A percentile compares a stretch with the other conserved stretches of the same genome.
Conservation (phyloP, 2,797 vertebrate species). For the Capromys pilorides region DNA sequence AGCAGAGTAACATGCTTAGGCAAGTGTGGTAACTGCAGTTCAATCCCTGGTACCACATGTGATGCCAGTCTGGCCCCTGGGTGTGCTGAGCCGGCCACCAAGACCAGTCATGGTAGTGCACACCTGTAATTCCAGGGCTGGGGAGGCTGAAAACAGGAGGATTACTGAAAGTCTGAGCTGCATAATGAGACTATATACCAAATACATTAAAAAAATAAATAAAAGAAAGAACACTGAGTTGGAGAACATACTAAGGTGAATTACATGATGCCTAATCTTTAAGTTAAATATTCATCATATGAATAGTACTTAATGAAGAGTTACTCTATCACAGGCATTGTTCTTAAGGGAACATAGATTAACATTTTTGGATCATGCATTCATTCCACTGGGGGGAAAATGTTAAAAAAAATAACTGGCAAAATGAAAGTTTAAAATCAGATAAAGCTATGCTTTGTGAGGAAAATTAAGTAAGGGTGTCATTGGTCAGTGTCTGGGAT, state of each 20-base stretch:
- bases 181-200: too few relatives aligned
- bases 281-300: conserved; percentile 76
- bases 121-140: too few relatives aligned
- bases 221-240: background rate
- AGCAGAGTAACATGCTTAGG: too few relatives aligned
- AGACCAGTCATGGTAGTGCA: too few relatives aligned
- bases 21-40: too few relatives aligned
- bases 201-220: too few relatives aligned
- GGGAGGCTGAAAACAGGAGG: too few relatives aligned
- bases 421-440: conserved; percentile 2
- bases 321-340: background rate
- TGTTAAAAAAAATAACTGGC: background rate
- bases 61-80: too few relatives aligned
- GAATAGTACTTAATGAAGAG: conserved; percentile 16
- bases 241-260: background rate
- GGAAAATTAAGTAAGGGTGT: background rate
- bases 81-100: too few relatives aligned
- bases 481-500: background rate
- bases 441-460: background rate
- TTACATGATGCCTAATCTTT: background rate
- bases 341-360: background rate
- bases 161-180: too few relatives aligned
- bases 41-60: too few relatives aligned
- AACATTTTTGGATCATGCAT: background rate
- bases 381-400: background rate